Evolutionary conservation across 2,888 invertebrate genomes (phyloP).

Genomic region (Pyrocoelia pectoralis): DNA sequence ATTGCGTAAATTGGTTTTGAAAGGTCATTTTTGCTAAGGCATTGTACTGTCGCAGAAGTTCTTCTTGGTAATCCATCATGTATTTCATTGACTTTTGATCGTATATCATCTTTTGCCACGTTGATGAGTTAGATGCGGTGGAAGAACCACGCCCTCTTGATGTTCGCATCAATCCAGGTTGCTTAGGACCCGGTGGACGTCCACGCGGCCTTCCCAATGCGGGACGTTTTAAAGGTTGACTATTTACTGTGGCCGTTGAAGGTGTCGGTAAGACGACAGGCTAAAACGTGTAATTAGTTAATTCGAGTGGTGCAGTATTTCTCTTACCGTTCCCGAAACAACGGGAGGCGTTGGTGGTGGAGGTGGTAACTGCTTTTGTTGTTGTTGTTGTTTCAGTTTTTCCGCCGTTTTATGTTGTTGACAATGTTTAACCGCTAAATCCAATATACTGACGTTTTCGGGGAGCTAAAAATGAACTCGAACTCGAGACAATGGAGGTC

Average conservation of each 20-base stretch:
- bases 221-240: conserved; percentile 48
- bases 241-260: conserved; percentile 35
- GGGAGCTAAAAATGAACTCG: conserved; percentile 54
- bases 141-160: conserved; percentile 49
- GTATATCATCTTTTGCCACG: conserved; percentile 50
- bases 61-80: conserved; percentile 58
- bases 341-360: conserved; percentile 10
- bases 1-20: conserved; percentile 18
- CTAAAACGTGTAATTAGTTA: conserved; percentile 22
- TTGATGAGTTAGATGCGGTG: conserved; percentile 37
- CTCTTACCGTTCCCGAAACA: conserved; percentile 6
- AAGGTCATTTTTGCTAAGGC: conserved; percentile 41
- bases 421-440: conserved; percentile 75
- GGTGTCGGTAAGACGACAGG: conserved; percentile 40
- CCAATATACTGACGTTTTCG: conserved; percentile 70
- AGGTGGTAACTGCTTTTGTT: conserved; percentile 40
- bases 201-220: conserved; percentile 62
- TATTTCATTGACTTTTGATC: conserved; percentile 53
- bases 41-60: conserved; percentile 57
- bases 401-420: conserved; percentile 68
- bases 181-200: conserved; percentile 60
- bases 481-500: too few species aligned
- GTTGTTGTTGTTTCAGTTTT: conserved; percentile 60
- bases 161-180: conserved; percentile 46
- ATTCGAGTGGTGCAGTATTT: background rate